A percentile compares a stretch with the other conserved stretches of the same genome.
Conservation (phyloP, 2,113 vertebrate genomes). For the Pygoscelis antarcticus region DNA sequence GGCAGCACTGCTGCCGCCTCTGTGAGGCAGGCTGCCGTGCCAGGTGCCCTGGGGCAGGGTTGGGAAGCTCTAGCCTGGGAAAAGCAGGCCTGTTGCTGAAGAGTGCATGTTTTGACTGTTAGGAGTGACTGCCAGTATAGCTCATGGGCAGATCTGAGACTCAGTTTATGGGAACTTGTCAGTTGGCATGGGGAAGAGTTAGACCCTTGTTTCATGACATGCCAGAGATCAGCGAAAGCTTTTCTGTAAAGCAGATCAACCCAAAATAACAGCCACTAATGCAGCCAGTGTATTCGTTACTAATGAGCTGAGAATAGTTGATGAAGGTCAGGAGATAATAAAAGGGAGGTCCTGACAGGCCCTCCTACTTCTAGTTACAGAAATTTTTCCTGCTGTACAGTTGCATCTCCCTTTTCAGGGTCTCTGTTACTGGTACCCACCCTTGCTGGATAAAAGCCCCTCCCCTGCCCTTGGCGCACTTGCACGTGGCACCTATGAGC, state of each 20-base stretch:
- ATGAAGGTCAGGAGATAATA: background rate
- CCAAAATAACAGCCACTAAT: slow-evolving; percentile 48
- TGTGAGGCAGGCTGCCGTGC: background rate
- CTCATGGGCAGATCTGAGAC: background rate
- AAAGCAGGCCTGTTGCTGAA: slow-evolving; percentile 30
- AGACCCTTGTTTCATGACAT: slow-evolving; percentile 12
- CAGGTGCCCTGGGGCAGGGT: slow-evolving; percentile 7
- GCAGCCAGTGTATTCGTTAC: slow-evolving; percentile 22
- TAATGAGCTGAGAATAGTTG: slow-evolving; percentile 24
- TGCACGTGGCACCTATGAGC: background rate
- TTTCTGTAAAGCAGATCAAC: slow-evolving; percentile 54
- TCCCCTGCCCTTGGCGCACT: background rate
- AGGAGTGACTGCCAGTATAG: background rate
- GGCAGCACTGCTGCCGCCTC: background rate
- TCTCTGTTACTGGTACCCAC: background rate
- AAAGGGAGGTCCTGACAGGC: background rate
- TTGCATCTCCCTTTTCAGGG: background rate
- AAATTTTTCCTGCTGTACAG: background rate
- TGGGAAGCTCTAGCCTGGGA: slow-evolving; percentile 22
- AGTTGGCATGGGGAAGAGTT: background rate
- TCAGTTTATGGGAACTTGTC: background rate
- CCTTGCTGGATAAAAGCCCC: background rate
- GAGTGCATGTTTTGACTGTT: background rate
- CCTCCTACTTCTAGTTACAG: background rate
- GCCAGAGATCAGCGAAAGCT: slow-evolving; percentile 47